phyloP scores from a whole-genome alignment of 1,140 invertebrate species.

The Diplogasteroides magnus region DNA sequence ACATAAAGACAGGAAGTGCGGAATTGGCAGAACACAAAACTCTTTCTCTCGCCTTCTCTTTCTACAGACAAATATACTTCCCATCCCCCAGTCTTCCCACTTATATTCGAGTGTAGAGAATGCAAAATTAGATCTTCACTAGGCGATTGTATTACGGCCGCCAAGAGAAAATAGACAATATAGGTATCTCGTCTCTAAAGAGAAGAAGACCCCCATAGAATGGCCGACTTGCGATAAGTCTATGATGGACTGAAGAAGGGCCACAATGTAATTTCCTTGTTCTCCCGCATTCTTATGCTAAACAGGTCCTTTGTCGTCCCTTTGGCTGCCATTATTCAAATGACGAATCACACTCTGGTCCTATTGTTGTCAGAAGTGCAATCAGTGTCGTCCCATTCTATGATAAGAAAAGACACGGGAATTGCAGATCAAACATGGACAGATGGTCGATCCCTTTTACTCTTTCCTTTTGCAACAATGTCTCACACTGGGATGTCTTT shows the following conservation, averaged over 20 bases:
- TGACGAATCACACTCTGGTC: no score
- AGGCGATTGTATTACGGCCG: background rate
- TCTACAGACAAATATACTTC: conserved; percentile 24
- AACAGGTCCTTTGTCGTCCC: background rate
- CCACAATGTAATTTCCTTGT: background rate
- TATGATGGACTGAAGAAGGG: background rate
- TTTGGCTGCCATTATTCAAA: no score
- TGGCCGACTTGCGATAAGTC: no score
- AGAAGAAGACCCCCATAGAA: no score
- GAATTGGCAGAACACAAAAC: no score
- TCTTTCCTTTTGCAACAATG: background rate
- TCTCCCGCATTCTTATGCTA: background rate
- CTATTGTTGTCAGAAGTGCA: no score
- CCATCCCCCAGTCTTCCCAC: no score
- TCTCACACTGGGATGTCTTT: background rate
- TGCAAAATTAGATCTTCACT: background rate
- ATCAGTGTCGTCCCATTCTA: no score
- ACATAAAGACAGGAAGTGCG: no score
- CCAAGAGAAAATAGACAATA: background rate
- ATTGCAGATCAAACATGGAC: background rate
- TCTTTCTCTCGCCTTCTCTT: background rate
- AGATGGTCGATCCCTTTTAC: background rate
- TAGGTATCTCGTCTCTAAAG: background rate
- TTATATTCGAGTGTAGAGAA: background rate
- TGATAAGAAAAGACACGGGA: no score